Evolutionary conservation across 2,113 vertebrate genomes (phyloP).

Genomic region (Lanius ludovicianus): DNA sequence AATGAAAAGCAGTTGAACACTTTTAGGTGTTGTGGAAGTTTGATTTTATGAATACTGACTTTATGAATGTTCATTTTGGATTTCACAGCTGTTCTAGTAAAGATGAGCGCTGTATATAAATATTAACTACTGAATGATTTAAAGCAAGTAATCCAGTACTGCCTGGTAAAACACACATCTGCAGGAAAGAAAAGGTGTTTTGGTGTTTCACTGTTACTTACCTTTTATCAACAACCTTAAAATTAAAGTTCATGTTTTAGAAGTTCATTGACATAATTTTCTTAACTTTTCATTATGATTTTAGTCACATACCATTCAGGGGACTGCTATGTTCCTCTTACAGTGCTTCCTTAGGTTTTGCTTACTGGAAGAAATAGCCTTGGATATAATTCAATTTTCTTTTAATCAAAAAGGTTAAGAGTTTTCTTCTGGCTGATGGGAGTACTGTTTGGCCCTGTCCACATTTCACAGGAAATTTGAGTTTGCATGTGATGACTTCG

Average conservation of each 20-base stretch:
- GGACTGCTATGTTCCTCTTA: neutral
- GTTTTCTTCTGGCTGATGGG: neutral
- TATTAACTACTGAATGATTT: neutral
- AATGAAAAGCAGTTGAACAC: neutral
- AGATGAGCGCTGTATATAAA: neutral
- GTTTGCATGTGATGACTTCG: neutral
- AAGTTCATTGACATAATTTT: neutral
- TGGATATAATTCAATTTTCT: neutral
- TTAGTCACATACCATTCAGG: neutral
- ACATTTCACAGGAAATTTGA: neutral
- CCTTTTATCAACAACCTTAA: neutral
- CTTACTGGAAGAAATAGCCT: neutral
- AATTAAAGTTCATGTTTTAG: neutral
- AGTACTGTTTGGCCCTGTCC: neutral
- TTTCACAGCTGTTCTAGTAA: neutral
- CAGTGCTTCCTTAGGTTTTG: neutral
- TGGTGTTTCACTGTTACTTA: neutral
- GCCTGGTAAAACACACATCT: neutral
- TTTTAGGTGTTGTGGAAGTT: neutral
- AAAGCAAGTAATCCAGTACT: neutral
- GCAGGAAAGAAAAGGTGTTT: neutral
- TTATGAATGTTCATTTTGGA: neutral
- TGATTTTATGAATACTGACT: neutral
- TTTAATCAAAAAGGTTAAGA: neutral
- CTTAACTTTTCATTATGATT: neutral